Percentiles rank a stretch among this genome's conserved stretches.
phyloP scores from a whole-genome alignment of 2,888 invertebrate species.

The Zygaena filipendulae region DNA sequence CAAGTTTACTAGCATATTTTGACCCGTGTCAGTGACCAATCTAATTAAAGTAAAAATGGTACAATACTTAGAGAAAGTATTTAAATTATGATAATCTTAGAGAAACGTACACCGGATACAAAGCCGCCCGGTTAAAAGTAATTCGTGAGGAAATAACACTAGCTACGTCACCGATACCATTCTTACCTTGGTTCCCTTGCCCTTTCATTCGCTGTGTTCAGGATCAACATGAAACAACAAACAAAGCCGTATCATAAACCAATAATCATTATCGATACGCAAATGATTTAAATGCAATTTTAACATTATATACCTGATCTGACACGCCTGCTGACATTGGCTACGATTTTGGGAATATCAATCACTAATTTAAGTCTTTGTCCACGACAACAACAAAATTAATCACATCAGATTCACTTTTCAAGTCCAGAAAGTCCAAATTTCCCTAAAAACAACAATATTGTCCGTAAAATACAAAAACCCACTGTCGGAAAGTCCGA shows the following conservation, averaged over 20 bases:
- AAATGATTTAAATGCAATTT: constrained; percentile 30
- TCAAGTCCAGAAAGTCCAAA: constrained; percentile 48
- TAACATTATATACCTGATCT: constrained; percentile 76
- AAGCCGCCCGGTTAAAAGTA: constrained; percentile 52
- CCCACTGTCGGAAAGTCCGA: constrained; percentile 40
- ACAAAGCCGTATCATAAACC: constrained; percentile 31
- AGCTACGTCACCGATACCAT: constrained; percentile 57
- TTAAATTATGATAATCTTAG: no score
- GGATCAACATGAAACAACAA: constrained; percentile 68
- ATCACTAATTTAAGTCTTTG: constrained; percentile 57
- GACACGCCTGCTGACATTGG: constrained; percentile 93
- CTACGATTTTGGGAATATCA: constrained; percentile 70
- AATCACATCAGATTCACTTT: constrained; percentile 64
- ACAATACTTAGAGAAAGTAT: no score
- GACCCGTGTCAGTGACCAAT: no score
- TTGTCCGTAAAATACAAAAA: constrained; percentile 47
- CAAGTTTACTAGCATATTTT: no score
- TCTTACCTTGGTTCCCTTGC: constrained; percentile 84
- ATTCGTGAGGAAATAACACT: constrained; percentile 49
- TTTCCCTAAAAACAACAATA: constrained; percentile 41
- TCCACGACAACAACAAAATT: constrained; percentile 48
- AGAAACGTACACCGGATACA: constrained; percentile 33
- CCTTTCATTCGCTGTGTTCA: constrained; percentile 82
- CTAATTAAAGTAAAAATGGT: no score
- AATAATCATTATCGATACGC: constrained; percentile 20